These are phyloP conservation scores for Pararge aegeria DNA, from an alignment of 1,140 invertebrate species.

Conservation along the genomic window DNA sequence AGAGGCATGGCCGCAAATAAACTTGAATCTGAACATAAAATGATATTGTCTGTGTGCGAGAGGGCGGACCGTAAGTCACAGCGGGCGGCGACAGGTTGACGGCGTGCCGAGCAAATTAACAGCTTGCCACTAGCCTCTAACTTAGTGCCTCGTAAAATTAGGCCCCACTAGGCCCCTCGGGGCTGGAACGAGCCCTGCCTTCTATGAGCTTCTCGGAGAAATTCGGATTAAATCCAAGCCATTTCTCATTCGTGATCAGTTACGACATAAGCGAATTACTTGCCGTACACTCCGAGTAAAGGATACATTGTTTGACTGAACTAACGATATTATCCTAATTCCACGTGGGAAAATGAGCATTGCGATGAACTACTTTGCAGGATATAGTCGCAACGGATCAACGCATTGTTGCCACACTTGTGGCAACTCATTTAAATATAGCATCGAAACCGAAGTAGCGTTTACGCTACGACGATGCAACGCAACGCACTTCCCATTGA, in stretches of 20 bases:
- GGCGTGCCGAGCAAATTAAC: slow-evolving; percentile 71
- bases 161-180: slow-evolving; percentile 61
- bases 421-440: no score
- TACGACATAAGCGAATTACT: slow-evolving; percentile 39
- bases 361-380: no score
- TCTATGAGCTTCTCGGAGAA: slow-evolving; percentile 43
- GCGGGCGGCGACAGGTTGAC: slow-evolving; percentile 68
- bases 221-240: slow-evolving; percentile 41
- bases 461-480: no score
- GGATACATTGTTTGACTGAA: background rate
- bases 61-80: slow-evolving; percentile 61
- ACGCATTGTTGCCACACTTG: no score
- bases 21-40: slow-evolving; percentile 43
- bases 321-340: background rate
- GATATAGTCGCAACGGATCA: no score
- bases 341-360: no score
- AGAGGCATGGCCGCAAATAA: slow-evolving; percentile 34
- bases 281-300: background rate
- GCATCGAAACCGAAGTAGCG: no score
- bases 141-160: slow-evolving; percentile 77
- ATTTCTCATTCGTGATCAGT: slow-evolving; percentile 58
- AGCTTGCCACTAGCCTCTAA: slow-evolving; percentile 70
- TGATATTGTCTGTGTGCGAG: slow-evolving; percentile 40
- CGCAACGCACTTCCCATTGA: no score
- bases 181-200: slow-evolving; percentile 39